Percentiles rank a stretch among this genome's conserved stretches.
phyloP scores from a whole-genome alignment of 2,113 vertebrate genomes.

The Physeter macrocephalus region DNA sequence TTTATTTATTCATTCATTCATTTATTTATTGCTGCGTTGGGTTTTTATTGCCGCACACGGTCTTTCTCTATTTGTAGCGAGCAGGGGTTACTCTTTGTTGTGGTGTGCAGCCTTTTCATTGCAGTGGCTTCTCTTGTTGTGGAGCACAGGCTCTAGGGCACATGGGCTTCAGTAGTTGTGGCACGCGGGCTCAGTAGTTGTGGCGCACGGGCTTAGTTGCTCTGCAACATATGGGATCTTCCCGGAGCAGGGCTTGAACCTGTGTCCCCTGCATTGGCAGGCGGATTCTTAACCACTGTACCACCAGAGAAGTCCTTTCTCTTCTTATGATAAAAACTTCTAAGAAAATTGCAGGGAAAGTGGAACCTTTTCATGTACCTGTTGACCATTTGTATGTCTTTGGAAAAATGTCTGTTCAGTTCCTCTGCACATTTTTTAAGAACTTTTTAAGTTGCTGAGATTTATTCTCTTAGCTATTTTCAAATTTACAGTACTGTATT shows the following conservation, averaged over 20 bases:
- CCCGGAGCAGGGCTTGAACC: background rate
- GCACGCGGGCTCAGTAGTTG: too few species aligned
- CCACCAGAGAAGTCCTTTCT: background rate
- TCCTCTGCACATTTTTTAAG: background rate
- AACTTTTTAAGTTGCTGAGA: background rate
- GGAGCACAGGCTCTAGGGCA: too few species aligned
- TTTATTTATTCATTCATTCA: too few species aligned
- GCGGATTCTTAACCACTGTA: background rate
- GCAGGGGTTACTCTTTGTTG: too few species aligned
- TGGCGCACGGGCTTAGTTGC: too few species aligned
- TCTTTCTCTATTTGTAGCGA: too few species aligned
- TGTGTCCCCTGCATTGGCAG: background rate
- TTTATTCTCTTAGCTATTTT: background rate
- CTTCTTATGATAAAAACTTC: background rate
- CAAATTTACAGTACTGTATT: background rate
- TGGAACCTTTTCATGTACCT: background rate
- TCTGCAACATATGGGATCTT: too few species aligned
- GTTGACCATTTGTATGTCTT: background rate
- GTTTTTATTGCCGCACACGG: too few species aligned
- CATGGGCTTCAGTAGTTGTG: too few species aligned
- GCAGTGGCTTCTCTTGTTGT: too few species aligned
- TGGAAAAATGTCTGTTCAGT: background rate
- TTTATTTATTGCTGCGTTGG: too few species aligned
- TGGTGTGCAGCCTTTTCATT: too few species aligned
- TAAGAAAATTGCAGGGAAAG: background rate